Percentiles rank a stretch among this genome's conserved stretches.
Evolutionary conservation across 2,113 vertebrate genomes (phyloP).

Genomic region (Hymenochirus boettgeri): DNA sequence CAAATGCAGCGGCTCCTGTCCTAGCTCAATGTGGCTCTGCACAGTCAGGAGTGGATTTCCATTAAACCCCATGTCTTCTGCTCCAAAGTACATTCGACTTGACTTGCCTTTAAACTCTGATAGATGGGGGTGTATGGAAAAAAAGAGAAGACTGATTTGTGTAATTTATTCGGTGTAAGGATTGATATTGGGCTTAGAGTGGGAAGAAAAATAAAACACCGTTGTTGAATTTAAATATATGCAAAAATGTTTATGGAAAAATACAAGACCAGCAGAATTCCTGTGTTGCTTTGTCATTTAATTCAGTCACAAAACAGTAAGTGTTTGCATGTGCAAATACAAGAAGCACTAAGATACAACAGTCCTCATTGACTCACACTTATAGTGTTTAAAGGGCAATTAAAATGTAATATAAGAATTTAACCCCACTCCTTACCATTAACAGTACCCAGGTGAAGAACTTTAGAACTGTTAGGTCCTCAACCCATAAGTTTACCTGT

Average conservation of each 20-base stretch:
- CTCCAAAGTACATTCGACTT: conserved; percentile 60
- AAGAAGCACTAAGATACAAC: conserved; percentile 5
- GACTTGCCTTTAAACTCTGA: conserved; percentile 67
- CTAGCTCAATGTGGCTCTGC: conserved; percentile 63
- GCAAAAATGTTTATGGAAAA: conserved; percentile 61
- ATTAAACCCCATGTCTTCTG: conserved; percentile 64
- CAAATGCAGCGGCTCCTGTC: conserved; percentile 67
- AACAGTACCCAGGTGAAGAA: no score
- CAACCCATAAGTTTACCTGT: no score
- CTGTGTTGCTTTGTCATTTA: conserved; percentile 11
- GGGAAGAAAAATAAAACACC: conserved; percentile 43
- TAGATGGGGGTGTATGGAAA: conserved; percentile 63
- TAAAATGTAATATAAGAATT: no score
- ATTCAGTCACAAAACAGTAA: conserved; percentile 6
- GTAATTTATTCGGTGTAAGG: conserved; percentile 55
- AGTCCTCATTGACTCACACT: background rate
- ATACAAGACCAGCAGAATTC: conserved; percentile 7
- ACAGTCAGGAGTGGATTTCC: conserved; percentile 68
- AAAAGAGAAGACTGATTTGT: conserved; percentile 60
- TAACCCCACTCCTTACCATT: no score
- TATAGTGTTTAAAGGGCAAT: no score
- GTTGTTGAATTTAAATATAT: conserved; percentile 57
- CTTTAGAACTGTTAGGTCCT: no score
- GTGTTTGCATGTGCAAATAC: background rate
- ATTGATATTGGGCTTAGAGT: conserved; percentile 38